Percentiles rank a stretch among this genome's conserved stretches.
Evolutionary conservation across 2,797 vertebrate species (phyloP).

Genomic region (Pseudomugil tenellus): DNA sequence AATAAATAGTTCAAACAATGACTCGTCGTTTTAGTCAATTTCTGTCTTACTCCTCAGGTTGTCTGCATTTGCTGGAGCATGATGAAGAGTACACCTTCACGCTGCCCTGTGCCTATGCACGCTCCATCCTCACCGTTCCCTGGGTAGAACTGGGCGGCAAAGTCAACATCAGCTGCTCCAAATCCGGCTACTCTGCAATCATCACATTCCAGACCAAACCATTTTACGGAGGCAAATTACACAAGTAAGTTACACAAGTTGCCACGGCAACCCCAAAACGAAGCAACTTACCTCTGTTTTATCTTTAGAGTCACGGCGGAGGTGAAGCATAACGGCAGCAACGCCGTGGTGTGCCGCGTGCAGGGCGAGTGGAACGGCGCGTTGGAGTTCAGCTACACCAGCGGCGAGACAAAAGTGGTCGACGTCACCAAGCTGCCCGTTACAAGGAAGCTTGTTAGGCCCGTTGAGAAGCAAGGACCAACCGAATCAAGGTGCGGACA

Average conservation of each 20-base stretch:
- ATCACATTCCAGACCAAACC: slow-evolving; percentile 99
- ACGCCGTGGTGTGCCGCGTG: slow-evolving; percentile 91
- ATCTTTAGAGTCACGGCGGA: slow-evolving; percentile 90
- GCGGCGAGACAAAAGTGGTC: slow-evolving; percentile 86
- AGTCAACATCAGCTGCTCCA: slow-evolving; percentile 91
- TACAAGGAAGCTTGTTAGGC: slow-evolving; percentile 90
- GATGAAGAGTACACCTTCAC: slow-evolving; percentile 97
- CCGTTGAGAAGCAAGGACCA: slow-evolving; percentile 89
- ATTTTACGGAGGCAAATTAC: slow-evolving; percentile 96
- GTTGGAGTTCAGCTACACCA: slow-evolving; percentile 92
- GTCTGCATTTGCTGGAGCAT: slow-evolving; percentile 91
- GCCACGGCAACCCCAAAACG: too few species aligned
- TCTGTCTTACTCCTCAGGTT: slow-evolving; percentile 77
- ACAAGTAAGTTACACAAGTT: slow-evolving; percentile 92
- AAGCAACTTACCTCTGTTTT: background rate
- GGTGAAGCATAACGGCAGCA: slow-evolving; percentile 93
- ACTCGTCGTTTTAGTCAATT: background rate
- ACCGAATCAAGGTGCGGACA: slow-evolving; percentile 91
- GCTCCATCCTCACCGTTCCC: slow-evolving; percentile 97
- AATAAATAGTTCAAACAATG: too few species aligned
- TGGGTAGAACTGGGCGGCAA: slow-evolving; percentile 99
- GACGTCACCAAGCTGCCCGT: slow-evolving; percentile 92
- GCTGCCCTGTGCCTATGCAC: slow-evolving; percentile 94
- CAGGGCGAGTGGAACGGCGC: slow-evolving; percentile 97
- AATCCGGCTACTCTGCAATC: slow-evolving; percentile 93